These are phyloP conservation scores for Caenorhabditis zanzibari DNA, from an alignment of 2,888 invertebrate genomes.

Conservation along the genomic window DNA sequence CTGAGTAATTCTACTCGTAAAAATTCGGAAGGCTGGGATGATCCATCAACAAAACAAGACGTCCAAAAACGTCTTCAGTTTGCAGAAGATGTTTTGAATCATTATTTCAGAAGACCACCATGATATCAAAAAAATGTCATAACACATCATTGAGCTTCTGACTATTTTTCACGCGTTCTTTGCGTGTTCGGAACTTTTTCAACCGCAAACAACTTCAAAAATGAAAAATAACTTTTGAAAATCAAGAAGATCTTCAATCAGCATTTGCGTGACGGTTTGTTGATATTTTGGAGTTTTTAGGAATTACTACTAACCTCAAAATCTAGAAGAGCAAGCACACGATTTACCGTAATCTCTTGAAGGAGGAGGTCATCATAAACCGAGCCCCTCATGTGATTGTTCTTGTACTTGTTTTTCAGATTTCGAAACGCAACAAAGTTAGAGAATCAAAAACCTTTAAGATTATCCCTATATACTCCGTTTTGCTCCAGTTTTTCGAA, in stretches of 20 bases:
- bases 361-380: constrained; percentile 25
- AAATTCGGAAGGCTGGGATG: neutral
- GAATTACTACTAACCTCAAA: neutral
- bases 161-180: neutral
- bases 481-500: constrained; percentile 4
- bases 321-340: neutral
- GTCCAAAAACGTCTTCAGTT: neutral
- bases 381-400: constrained; percentile 40
- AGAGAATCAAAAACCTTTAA: constrained; percentile 46
- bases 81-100: constrained; percentile 18
- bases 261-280: constrained; percentile 15
- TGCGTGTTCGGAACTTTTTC: neutral
- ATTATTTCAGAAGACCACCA: constrained; percentile 8
- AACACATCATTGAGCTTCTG: constrained; percentile 24
- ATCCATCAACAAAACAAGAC: constrained; percentile 9
- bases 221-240: neutral
- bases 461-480: constrained; percentile 12
- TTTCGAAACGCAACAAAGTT: constrained; percentile 1
- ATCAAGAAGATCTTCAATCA: constrained; percentile 20
- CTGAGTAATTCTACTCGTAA: neutral
- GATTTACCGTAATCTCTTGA: constrained; percentile 44
- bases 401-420: constrained; percentile 56
- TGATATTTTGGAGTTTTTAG: neutral
- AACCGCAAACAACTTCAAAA: neutral
- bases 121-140: constrained; percentile 36